Evolutionary conservation across 64 coral and sea anemone genomes (phyloP).

Genomic region (Pocillopora damicornis): DNA sequence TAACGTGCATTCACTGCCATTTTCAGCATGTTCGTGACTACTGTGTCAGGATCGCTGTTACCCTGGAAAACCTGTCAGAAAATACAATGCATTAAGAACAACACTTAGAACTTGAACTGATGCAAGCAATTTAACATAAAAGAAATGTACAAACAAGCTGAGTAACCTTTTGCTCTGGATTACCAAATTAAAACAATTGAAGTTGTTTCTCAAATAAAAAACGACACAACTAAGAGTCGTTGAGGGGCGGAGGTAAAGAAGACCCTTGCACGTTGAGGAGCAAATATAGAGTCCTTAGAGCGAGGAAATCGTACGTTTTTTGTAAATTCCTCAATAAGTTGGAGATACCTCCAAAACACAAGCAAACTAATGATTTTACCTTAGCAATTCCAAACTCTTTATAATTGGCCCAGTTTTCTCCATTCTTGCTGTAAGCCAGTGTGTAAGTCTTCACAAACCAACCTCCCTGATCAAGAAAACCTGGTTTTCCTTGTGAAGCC

Average conservation of each 20-base stretch:
- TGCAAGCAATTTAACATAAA: too few relatives aligned
- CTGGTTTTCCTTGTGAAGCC: constrained; percentile 61
- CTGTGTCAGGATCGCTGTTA: constrained; percentile 36
- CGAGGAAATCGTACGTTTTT: too few relatives aligned
- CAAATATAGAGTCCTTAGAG: too few relatives aligned
- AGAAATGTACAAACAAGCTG: too few relatives aligned
- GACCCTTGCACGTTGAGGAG: too few relatives aligned
- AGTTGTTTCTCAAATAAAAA: too few relatives aligned
- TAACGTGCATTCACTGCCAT: constrained; percentile 55
- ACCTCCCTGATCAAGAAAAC: constrained; percentile 57
- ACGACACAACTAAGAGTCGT: too few relatives aligned
- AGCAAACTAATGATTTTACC: constrained; percentile 10
- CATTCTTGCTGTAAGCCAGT: constrained; percentile 64
- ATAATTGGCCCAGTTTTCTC: constrained; percentile 54
- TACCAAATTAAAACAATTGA: too few relatives aligned
- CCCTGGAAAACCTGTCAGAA: constrained; percentile 60
- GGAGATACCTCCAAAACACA: not conserved
- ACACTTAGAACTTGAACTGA: too few relatives aligned
- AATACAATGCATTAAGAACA: not conserved
- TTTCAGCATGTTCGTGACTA: constrained; percentile 56
- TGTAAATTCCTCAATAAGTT: not conserved
- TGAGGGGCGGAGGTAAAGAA: too few relatives aligned
- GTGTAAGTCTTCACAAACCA: constrained; percentile 65
- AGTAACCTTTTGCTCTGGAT: too few relatives aligned
- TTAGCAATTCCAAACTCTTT: constrained; percentile 57